These are phyloP conservation scores for Anhinga rufa DNA, from an alignment of 2,113 vertebrate species.

Conservation along the genomic window DNA sequence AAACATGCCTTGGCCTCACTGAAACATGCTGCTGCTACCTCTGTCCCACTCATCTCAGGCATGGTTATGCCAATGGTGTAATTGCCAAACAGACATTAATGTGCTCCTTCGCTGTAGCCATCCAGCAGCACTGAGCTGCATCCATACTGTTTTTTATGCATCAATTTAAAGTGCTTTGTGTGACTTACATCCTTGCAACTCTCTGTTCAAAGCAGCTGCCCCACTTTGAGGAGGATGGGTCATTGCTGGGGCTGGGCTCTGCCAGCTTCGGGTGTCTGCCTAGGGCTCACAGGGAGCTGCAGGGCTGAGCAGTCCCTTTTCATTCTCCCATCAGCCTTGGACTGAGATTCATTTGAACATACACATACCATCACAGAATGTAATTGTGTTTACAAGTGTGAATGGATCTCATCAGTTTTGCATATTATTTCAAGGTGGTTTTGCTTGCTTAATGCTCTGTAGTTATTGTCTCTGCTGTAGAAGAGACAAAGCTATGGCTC, in stretches of 20 bases:
- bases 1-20: not conserved
- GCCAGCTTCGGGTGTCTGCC: not conserved
- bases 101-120: not conserved
- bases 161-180: not conserved
- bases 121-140: not conserved
- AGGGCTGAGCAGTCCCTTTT: not conserved
- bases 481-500: not conserved
- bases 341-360: not conserved
- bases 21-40: not conserved
- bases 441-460: not conserved
- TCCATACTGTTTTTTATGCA: too few species aligned
- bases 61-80: not conserved
- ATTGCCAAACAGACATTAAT: not conserved
- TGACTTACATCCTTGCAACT: not conserved
- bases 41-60: not conserved
- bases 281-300: rapidly evolving
- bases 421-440: not conserved
- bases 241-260: rapidly evolving
- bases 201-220: not conserved
- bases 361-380: not conserved
- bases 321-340: not conserved
- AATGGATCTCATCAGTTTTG: not conserved
- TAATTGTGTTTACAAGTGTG: not conserved
- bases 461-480: not conserved
- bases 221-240: not conserved